A percentile compares a stretch with the other conserved stretches of the same genome.
Evolutionary conservation across 1,140 invertebrate genomes (phyloP).

Genomic region (Calephelis virginiensis): DNA sequence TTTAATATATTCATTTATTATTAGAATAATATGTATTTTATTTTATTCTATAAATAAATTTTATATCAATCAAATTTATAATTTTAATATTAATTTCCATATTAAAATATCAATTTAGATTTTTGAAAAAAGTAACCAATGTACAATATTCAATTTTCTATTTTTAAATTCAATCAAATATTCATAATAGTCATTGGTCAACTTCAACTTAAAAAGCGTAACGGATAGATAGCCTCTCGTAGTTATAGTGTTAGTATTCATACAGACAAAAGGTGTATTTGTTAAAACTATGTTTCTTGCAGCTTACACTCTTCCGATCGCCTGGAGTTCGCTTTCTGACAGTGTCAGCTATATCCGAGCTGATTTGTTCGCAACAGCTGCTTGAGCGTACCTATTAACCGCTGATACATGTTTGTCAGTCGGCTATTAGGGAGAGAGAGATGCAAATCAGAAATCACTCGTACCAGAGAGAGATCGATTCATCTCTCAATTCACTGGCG

Average conservation of each 20-base stretch:
- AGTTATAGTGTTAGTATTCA: background rate
- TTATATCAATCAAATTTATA: too few species aligned
- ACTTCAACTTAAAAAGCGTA: too few species aligned
- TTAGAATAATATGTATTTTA: too few species aligned
- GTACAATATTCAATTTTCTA: too few species aligned
- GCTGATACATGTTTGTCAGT: slow-evolving; percentile 76
- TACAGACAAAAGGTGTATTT: background rate
- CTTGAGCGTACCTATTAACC: slow-evolving; percentile 74
- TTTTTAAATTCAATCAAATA: too few species aligned
- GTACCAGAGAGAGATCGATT: slow-evolving; percentile 69
- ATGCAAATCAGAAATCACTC: slow-evolving; percentile 61
- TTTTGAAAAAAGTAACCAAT: too few species aligned
- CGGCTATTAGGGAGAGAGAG: slow-evolving; percentile 75
- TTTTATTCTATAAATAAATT: too few species aligned
- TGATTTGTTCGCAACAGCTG: slow-evolving; percentile 77
- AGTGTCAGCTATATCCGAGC: slow-evolving; percentile 73
- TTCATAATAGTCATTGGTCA: too few species aligned
- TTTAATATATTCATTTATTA: too few species aligned
- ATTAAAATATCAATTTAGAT: too few species aligned
- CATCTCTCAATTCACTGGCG: slow-evolving; percentile 63
- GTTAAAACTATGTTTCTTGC: background rate
- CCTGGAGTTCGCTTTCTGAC: slow-evolving; percentile 66
- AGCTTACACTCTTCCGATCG: slow-evolving; percentile 36
- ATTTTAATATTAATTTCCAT: too few species aligned
- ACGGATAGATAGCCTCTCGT: background rate